Percentiles rank a stretch among this genome's conserved stretches.
phyloP scores from a whole-genome alignment of 2,797 vertebrate genomes.

The Gastrophryne carolinensis region DNA sequence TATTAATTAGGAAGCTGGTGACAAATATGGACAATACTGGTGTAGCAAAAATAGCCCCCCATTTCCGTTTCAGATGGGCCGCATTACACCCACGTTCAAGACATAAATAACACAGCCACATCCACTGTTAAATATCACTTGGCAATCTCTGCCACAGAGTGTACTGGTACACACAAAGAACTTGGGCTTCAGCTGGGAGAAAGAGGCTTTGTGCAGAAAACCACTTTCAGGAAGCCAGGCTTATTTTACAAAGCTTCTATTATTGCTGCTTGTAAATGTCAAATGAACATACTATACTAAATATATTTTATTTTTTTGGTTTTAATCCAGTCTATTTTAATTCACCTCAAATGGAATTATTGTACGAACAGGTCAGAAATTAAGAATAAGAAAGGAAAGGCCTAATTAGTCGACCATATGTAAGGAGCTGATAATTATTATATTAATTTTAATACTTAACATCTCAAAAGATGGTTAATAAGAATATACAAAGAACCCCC shows the following conservation, averaged over 20 bases:
- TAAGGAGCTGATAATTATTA: neutral
- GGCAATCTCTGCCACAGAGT: conserved; percentile 25
- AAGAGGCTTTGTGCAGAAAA: conserved; percentile 39
- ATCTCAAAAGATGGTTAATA: too few species aligned
- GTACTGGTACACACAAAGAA: conserved; percentile 20
- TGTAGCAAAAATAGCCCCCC: conserved; percentile 8
- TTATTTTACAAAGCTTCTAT: conserved; percentile 35
- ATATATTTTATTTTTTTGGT: conserved; percentile 34
- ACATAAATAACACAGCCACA: conserved; percentile 46
- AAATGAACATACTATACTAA: conserved; percentile 41
- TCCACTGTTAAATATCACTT: conserved; percentile 45
- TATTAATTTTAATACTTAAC: too few species aligned
- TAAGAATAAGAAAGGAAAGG: neutral
- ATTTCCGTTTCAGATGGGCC: conserved; percentile 17
- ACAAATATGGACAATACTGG: neutral
- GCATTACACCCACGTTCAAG: conserved; percentile 13
- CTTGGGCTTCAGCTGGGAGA: conserved; percentile 28
- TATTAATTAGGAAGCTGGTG: neutral
- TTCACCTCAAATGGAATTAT: neutral
- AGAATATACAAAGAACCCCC: too few species aligned
- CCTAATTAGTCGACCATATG: neutral
- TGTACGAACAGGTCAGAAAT: neutral
- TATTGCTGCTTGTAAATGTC: conserved; percentile 42
- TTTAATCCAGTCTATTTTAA: conserved; percentile 15
- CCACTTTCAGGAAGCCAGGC: conserved; percentile 38